Evolutionary conservation across 2,797 vertebrate species (phyloP).

Genomic region (Rhodeus uyekii): DNA sequence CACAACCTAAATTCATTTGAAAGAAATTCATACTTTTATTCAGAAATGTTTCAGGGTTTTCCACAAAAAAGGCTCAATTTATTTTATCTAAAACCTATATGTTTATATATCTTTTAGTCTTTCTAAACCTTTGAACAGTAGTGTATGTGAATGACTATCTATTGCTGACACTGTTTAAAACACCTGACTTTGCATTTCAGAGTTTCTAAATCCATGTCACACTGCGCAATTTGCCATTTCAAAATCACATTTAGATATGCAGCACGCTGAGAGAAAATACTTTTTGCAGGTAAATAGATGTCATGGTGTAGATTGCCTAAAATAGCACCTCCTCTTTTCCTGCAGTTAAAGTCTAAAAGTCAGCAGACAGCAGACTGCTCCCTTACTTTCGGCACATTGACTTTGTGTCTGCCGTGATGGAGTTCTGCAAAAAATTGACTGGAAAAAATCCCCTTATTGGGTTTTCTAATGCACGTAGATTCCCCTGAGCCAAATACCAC

Average conservation of each 20-base stretch:
- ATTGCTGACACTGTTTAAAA: slow-evolving; percentile 4
- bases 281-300: slow-evolving; percentile 15
- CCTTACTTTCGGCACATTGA: slow-evolving; percentile 33
- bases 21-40: neutral
- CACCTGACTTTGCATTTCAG: slow-evolving; percentile 12
- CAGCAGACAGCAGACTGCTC: neutral
- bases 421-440: slow-evolving; percentile 7
- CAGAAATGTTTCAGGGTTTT: neutral
- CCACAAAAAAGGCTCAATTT: too few relatives aligned
- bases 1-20: neutral
- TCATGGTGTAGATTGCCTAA: neutral
- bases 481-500: slow-evolving; percentile 37
- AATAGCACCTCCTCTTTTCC: neutral
- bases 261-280: neutral
- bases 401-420: slow-evolving; percentile 13
- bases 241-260: slow-evolving; percentile 16
- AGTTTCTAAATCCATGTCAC: slow-evolving; percentile 22
- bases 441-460: slow-evolving; percentile 36
- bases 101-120: too few relatives aligned
- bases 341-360: slow-evolving; percentile 39
- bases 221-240: neutral
- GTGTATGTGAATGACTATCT: neutral
- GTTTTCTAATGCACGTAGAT: slow-evolving; percentile 40
- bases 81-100: too few relatives aligned
- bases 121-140: too few relatives aligned